Percentiles rank a stretch among this genome's conserved stretches.
Evolutionary conservation across 53 echinoderm and acorn worm species (phyloP).

Genomic region (Hippasteria phrygiana): DNA sequence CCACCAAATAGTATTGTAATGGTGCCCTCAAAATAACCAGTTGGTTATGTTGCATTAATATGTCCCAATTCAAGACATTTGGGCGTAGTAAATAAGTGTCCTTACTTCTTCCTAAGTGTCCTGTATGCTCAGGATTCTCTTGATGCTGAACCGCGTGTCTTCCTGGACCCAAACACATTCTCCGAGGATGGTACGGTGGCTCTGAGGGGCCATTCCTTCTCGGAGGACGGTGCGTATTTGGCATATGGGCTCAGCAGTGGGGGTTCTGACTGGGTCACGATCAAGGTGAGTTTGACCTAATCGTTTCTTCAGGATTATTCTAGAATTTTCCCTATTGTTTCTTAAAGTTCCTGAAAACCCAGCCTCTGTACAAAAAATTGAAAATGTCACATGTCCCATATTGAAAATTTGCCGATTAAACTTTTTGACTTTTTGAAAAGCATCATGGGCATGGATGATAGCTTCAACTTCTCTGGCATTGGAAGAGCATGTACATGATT

Average conservation of each 20-base stretch:
- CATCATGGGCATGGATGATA: no score
- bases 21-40: no score
- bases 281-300: conserved; percentile 70
- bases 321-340: neutral
- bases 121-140: conserved; percentile 94
- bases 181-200: conserved; percentile 96
- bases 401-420: no score
- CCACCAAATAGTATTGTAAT: no score
- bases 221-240: conserved; percentile 93
- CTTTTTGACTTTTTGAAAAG: no score
- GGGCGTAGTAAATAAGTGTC: neutral
- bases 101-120: conserved; percentile 67
- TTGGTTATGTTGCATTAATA: no score
- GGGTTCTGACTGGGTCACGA: conserved; percentile 97
- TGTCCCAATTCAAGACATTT: no score
- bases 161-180: conserved; percentile 93
- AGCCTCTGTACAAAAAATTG: no score
- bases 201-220: conserved; percentile 83
- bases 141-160: conserved; percentile 80
- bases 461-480: no score
- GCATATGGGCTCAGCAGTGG: conserved; percentile 93
- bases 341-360: no score
- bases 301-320: neutral
- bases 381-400: no score
- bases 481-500: no score